Conservation (phyloP, 1,140 invertebrate genomes). For the Plutomurus gul region DNA sequence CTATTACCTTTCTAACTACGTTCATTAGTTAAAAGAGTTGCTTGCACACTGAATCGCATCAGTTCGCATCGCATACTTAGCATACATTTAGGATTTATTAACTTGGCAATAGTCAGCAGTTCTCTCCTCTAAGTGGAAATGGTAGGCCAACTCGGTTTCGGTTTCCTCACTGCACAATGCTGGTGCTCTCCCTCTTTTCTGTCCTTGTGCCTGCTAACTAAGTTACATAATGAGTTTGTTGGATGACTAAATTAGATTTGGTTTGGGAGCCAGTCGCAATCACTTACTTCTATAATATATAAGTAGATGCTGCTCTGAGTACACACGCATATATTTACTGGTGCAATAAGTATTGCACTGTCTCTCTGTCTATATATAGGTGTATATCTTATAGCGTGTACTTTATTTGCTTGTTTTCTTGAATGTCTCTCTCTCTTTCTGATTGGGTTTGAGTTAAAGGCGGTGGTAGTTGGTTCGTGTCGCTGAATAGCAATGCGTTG, state of each 20-base stretch:
- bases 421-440: too few species aligned
- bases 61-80: not conserved
- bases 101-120: not conserved
- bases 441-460: too few species aligned
- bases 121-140: not conserved
- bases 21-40: constrained; percentile 27
- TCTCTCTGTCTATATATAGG: too few species aligned
- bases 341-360: too few species aligned
- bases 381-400: too few species aligned
- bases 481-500: too few species aligned
- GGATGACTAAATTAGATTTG: constrained; percentile 27
- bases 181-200: not conserved
- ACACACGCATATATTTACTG: too few species aligned
- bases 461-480: too few species aligned
- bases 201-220: constrained; percentile 4
- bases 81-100: constrained; percentile 14
- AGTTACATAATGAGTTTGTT: constrained; percentile 30
- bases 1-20: constrained; percentile 1
- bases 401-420: too few species aligned
- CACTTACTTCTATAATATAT: not conserved
- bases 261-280: not conserved
- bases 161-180: not conserved
- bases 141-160: constrained; percentile 5
- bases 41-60: not conserved
- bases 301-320: not conserved